Evolutionary conservation across 2,797 vertebrate genomes (phyloP).

Genomic region (Hippopotamyrus pictus): DNA sequence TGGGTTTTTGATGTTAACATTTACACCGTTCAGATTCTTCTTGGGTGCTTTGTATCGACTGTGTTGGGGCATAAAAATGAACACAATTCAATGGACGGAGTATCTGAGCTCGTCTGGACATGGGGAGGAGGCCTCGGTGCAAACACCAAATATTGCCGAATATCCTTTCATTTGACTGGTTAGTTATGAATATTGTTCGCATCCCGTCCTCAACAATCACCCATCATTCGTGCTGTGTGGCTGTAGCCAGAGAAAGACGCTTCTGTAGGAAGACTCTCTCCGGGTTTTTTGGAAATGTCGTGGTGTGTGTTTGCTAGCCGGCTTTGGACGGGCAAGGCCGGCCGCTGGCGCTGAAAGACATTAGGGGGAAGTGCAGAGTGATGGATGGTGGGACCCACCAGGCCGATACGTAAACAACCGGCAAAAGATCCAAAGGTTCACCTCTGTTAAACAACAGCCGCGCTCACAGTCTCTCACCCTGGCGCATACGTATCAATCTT

Average conservation of each 20-base stretch:
- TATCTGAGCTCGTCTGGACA: neutral
- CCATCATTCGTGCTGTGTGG: neutral
- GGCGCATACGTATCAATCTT: neutral
- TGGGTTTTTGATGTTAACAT: neutral
- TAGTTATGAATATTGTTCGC: neutral
- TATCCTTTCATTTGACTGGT: neutral
- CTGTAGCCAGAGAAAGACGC: neutral
- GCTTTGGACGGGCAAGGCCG: neutral
- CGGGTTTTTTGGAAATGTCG: neutral
- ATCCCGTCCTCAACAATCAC: neutral
- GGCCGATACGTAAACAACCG: neutral
- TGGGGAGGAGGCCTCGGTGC: neutral
- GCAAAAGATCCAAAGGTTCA: neutral
- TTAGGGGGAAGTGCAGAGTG: neutral
- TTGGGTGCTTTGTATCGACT: neutral
- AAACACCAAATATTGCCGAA: neutral
- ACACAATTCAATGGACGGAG: neutral
- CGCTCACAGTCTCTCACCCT: neutral
- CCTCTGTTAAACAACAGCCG: neutral
- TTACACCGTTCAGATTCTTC: neutral
- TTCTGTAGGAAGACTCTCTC: neutral
- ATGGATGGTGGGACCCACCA: neutral
- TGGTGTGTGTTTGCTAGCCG: neutral
- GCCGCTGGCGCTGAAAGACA: neutral
- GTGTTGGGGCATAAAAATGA: neutral